Conservation (phyloP, 2,888 invertebrate genomes). For the Glaucopsyche alexis region DNA sequence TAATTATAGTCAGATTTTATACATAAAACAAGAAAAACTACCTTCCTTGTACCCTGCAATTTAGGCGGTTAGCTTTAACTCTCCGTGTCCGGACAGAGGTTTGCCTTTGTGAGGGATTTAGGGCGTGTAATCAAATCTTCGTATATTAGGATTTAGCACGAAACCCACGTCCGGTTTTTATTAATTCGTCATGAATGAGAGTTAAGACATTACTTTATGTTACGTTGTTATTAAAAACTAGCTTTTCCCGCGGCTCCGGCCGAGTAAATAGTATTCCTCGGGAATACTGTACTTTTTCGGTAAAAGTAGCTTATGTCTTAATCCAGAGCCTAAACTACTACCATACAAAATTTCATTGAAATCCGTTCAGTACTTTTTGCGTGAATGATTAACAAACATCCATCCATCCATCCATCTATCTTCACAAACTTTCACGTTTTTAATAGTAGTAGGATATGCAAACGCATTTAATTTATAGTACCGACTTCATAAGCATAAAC, state of each 20-base stretch:
- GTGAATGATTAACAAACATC: no score
- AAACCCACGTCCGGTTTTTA: constrained; percentile 35
- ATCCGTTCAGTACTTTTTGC: no score
- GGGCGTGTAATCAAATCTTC: constrained; percentile 46
- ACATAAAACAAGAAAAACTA: constrained; percentile 1
- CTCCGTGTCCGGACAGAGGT: constrained; percentile 3
- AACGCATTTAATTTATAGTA: neutral
- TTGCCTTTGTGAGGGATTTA: constrained; percentile 36
- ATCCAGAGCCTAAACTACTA: no score
- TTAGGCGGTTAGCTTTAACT: neutral
- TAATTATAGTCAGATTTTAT: neutral
- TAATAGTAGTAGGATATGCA: no score
- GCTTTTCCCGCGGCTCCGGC: no score
- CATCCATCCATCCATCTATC: no score
- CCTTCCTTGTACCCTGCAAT: constrained; percentile 4
- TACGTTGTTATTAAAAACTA: neutral
- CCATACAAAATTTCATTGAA: no score
- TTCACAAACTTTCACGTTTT: no score
- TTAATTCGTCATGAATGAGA: constrained; percentile 21
- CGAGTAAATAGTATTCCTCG: no score
- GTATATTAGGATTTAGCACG: constrained; percentile 37
- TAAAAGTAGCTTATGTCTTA: no score
- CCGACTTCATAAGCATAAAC: no score
- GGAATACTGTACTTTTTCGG: no score
- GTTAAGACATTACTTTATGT: neutral